Percentiles rank a stretch among this genome's conserved stretches.
Conservation (phyloP, 2,888 invertebrate species). For the Drosophila meridionalis region DNA sequence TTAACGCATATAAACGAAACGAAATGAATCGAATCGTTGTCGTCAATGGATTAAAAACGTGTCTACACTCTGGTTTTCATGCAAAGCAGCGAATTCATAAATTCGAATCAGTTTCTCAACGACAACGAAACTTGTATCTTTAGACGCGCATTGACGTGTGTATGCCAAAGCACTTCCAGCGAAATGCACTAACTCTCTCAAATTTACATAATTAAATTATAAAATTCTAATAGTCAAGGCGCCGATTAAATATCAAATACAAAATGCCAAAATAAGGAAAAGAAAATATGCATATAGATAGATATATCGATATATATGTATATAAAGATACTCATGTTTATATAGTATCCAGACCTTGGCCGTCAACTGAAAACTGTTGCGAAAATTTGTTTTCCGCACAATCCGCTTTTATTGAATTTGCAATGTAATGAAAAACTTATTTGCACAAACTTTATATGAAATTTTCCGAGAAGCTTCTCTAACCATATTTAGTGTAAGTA, state of each 20-base stretch:
- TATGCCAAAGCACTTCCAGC: conserved; percentile 17
- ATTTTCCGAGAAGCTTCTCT: not conserved
- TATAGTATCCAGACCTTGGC: not conserved
- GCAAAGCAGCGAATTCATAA: conserved; percentile 22
- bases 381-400: not conserved
- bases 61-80: conserved; percentile 30
- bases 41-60: conserved; percentile 53
- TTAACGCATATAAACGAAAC: not conserved
- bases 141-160: conserved; percentile 31
- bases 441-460: not conserved
- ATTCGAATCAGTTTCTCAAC: conserved; percentile 25
- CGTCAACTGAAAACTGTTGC: not conserved
- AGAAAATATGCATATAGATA: not conserved
- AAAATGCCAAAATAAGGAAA: not conserved
- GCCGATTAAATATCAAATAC: not conserved
- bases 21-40: conserved; percentile 4
- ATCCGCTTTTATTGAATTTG: not conserved
- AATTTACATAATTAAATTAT: conserved; percentile 29
- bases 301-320: not conserved
- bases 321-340: too few relatives aligned
- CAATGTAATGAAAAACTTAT: not conserved
- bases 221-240: not conserved
- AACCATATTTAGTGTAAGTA: not conserved
- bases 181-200: conserved; percentile 19
- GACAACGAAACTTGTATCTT: conserved; percentile 36